Conservation (phyloP, 1,140 invertebrate genomes). For the Belonocnema kinseyi region DNA sequence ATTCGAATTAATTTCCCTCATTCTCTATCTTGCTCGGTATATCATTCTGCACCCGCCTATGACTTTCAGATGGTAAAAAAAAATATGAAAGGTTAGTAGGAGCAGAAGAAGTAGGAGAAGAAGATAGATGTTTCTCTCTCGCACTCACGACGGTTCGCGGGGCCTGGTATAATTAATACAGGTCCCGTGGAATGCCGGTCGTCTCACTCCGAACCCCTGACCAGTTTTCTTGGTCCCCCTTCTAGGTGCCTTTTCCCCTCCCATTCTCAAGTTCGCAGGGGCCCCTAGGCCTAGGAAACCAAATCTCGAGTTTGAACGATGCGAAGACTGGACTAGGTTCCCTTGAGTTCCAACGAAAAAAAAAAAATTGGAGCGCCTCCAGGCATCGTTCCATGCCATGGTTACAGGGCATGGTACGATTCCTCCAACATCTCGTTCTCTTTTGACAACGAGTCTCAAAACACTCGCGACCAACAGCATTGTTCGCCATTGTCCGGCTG, state of each 20-base stretch:
- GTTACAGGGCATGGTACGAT: constrained; percentile 34
- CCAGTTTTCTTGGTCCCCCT: constrained; percentile 55
- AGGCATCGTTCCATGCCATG: constrained; percentile 35
- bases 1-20: constrained; percentile 30
- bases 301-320: constrained; percentile 40
- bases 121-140: constrained; percentile 52
- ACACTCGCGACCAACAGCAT: constrained; percentile 56
- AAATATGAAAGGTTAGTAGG: constrained; percentile 4
- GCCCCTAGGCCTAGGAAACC: constrained; percentile 50
- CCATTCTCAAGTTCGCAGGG: constrained; percentile 34
- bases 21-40: constrained; percentile 28
- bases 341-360: constrained; percentile 47
- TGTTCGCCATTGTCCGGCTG: constrained; percentile 54
- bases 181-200: constrained; percentile 73
- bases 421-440: constrained; percentile 45
- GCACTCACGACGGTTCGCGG: constrained; percentile 62
- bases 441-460: constrained; percentile 55
- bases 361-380: constrained; percentile 56
- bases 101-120: constrained; percentile 38
- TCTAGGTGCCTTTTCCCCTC: constrained; percentile 31
- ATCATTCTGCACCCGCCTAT: constrained; percentile 29
- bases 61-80: constrained; percentile 8
- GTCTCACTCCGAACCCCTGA: constrained; percentile 62
- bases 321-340: constrained; percentile 41
- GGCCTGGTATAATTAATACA: constrained; percentile 73